Base-by-base conservation (phyloP, 2,113 vertebrate genomes). In the Oenanthe oenanthe region DNA sequence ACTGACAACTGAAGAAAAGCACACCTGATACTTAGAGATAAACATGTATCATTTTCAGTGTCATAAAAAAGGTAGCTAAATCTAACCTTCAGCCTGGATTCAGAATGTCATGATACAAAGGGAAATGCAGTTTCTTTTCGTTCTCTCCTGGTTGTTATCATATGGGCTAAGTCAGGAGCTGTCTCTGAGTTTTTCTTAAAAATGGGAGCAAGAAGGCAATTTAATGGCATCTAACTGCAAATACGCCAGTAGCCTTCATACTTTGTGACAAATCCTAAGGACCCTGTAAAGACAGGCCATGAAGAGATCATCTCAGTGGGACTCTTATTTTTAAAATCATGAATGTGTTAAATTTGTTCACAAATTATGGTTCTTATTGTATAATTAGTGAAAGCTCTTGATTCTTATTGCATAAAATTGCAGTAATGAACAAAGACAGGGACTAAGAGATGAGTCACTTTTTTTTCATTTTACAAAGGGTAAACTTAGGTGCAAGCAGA, bases 21-120 rank as follows among this genome's bases (percentile, higher is more conserved):
- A 26, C 58, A 80, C 47, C 77, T 94, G 92, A 93, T 95, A 66
- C 54, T 91, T 82, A 76, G 74, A 94, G 62, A 94, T 89, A 91
- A 91, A 76, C 65, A 74, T 4, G 36, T 80, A 86, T 86, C 48
- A 66, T 90, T 89, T 83, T 60, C 80, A 57, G 9, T 45, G 62
- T 68, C 70, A 81, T 77, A 88, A 70, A 92, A 92, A 87, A 74
- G 45, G 32, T 43, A 85, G 42, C 58, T 66, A 91, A 17, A 80
- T 82, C 42, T 82, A 88, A 88, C 66, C 62, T 91, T 85, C 78
- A 82, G 38, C 74, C 29, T 85, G 85, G 51, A 92, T 85, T 79
- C 48, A 88, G 34, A 94, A 91, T 58, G 20, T 57, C 81, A 83
- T 7, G 15, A 28, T 68, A 78, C 61, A 76, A 76, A 88, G 20